Base-by-base conservation (phyloP, 2,888 invertebrate genomes). In the Acleris sparsana region DNA sequence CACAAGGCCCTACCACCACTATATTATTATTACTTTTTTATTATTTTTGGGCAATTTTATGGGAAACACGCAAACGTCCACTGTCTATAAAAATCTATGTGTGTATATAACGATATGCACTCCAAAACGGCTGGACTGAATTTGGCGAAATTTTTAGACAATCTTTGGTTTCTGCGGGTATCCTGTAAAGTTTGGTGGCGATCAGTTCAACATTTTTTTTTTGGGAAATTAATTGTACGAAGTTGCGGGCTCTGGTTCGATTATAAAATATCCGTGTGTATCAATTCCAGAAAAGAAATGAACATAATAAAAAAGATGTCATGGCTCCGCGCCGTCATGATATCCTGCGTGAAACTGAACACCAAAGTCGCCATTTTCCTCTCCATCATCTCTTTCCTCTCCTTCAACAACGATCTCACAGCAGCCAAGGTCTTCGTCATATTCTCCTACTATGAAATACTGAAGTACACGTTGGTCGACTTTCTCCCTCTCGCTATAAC, bases 401-500 rank as follows among this genome's bases (percentile, higher is more conserved):
- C 95, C 0, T 86, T 94, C 33, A 94, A 94, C 0, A 93, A 96
- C 75, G 85, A 93, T 67, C 87, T 97, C 3, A 96, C 95, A 0
- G 95, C 97, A 0, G 95, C 96, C 62, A 95, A 95, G 80, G 90
- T 97, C 0, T 97, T 97, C 81, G 96, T 97, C 7, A 94, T 97
- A 44, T 95, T 97, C 33, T 95, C 97, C 0, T 95, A 97, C 73
- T 97, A 96, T 79, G 97, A 96, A 74, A 95, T 96, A 67, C 84
- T 97, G 4, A 95, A 97, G 52, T 94, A 96, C 64, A 95, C 95
- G 0, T 94, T 97, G 86, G 96, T 96, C 0, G 95, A 97, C 44
- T 97, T 96, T 80, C 95, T 97, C 75, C 97, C 97, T 0, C 92
- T 95, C 74, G 96, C 96, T 0, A 95, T 97, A 48, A 95, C 96